Evolutionary conservation across 2,797 vertebrate species (phyloP).

Genomic region (Acanthiza pusilla): DNA sequence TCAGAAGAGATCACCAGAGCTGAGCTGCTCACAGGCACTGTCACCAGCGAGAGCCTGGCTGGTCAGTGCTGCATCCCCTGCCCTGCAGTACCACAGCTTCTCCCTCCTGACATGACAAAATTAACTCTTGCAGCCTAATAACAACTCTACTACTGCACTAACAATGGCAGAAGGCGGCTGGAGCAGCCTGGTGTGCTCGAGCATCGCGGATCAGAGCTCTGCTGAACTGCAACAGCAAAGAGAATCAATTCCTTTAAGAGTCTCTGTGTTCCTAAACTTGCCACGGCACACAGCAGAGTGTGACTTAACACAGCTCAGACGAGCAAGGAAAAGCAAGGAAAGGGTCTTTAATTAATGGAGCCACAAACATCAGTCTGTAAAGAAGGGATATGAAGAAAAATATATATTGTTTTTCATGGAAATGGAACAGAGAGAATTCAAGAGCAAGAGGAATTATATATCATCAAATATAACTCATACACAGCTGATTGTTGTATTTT

Average conservation of each 20-base stretch:
- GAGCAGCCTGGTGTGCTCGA: slow-evolving; percentile 31
- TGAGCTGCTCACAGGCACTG: not conserved
- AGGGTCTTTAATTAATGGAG: not conserved
- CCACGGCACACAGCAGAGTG: slow-evolving; percentile 15
- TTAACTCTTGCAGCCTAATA: slow-evolving; percentile 60
- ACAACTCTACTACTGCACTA: slow-evolving; percentile 32
- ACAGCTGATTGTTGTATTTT: fast-evolving
- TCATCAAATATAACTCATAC: not conserved
- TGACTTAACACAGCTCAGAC: slow-evolving; percentile 53
- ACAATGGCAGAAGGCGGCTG: slow-evolving; percentile 33
- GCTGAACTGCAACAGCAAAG: slow-evolving; percentile 66
- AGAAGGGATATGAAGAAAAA: not conserved
- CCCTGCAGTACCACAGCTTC: slow-evolving; percentile 4
- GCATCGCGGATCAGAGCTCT: slow-evolving; percentile 68
- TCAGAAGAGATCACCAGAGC: slow-evolving; percentile 29
- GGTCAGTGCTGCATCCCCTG: not conserved
- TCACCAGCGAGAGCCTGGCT: not conserved
- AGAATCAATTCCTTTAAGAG: slow-evolving; percentile 64
- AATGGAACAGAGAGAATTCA: not conserved
- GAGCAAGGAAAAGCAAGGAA: not conserved
- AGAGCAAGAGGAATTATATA: not conserved
- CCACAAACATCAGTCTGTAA: not conserved
- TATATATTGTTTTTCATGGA: not conserved
- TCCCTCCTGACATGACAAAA: slow-evolving; percentile 49
- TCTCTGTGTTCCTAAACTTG: slow-evolving; percentile 51